phyloP scores from a whole-genome alignment of 2,113 vertebrate species.

The Perca flavescens region DNA sequence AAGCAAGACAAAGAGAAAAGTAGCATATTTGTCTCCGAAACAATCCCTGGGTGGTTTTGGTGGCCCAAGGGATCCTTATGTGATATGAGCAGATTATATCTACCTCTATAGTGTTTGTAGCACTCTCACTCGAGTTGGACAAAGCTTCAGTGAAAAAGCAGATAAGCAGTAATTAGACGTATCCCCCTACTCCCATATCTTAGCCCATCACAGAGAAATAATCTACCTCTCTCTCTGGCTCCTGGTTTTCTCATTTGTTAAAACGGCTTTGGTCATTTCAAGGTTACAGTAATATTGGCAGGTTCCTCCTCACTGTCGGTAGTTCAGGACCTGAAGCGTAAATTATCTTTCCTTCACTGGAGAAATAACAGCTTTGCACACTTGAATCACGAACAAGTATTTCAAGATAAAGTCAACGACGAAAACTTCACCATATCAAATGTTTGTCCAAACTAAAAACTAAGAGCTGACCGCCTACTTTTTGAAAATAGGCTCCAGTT shows the following conservation, averaged over 20 bases:
- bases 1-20: conserved; percentile 30
- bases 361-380: background rate
- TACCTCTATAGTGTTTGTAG: background rate
- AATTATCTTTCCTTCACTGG: background rate
- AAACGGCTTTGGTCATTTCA: background rate
- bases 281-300: background rate
- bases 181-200: background rate
- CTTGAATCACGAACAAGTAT: too few species aligned
- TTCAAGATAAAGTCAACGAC: background rate
- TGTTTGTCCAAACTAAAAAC: background rate
- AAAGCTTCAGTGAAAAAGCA: conserved; percentile 13
- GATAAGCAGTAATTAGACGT: conserved; percentile 33
- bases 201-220: background rate
- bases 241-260: background rate
- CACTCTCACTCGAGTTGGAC: conserved; percentile 2
- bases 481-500: too few species aligned
- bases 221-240: conserved; percentile 6
- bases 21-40: conserved; percentile 1
- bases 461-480: too few species aligned
- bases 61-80: conserved; percentile 8
- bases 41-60: conserved; percentile 1
- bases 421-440: background rate
- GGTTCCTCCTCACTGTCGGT: background rate
- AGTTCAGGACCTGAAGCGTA: background rate
- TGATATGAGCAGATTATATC: conserved; percentile 26